These are phyloP conservation scores for Aricia agestis DNA, from an alignment of 1,140 invertebrate genomes.

Conservation along the genomic window DNA sequence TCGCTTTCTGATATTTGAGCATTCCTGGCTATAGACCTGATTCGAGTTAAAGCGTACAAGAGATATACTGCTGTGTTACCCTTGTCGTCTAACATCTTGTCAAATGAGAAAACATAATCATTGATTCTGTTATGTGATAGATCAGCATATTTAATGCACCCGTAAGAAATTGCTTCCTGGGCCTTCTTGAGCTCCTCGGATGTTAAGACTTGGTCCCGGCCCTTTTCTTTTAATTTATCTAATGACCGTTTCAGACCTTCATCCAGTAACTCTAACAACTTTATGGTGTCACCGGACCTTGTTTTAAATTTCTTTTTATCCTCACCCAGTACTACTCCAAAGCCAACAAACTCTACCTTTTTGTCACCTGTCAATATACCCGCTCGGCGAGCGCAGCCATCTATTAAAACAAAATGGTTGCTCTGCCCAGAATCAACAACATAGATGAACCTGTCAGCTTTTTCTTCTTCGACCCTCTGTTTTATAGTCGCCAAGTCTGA, in stretches of 20 bases:
- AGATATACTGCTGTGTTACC: conserved; percentile 99
- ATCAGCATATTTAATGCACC: conserved; percentile 99
- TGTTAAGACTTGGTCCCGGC: conserved; percentile 90
- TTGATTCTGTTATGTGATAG: conserved; percentile 94
- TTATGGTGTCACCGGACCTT: conserved; percentile 96
- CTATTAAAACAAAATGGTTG: conserved; percentile 89
- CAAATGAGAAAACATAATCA: conserved; percentile 99
- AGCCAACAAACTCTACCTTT: conserved; percentile 93
- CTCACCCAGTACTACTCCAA: conserved; percentile 98
- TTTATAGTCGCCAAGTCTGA: conserved; percentile 96
- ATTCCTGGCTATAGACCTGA: conserved; percentile 92
- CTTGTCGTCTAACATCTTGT: conserved; percentile 99
- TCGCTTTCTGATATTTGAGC: conserved; percentile 78
- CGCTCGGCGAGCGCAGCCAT: conserved; percentile 82
- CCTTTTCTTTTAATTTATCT: conserved; percentile 94
- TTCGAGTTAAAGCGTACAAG: conserved; percentile 96
- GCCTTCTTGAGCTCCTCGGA: conserved; percentile 89
- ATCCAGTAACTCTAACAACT: conserved; percentile 92
- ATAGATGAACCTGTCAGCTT: conserved; percentile 94
- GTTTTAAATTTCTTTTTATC: conserved; percentile 99
- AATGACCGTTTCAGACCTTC: conserved; percentile 92
- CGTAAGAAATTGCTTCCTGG: conserved; percentile 95
- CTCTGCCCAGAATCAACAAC: conserved; percentile 96
- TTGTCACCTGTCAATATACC: conserved; percentile 81
- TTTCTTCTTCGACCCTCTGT: conserved; percentile 92